Base-by-base conservation (phyloP, 2,797 vertebrate genomes). In the Netta rufina region DNA sequence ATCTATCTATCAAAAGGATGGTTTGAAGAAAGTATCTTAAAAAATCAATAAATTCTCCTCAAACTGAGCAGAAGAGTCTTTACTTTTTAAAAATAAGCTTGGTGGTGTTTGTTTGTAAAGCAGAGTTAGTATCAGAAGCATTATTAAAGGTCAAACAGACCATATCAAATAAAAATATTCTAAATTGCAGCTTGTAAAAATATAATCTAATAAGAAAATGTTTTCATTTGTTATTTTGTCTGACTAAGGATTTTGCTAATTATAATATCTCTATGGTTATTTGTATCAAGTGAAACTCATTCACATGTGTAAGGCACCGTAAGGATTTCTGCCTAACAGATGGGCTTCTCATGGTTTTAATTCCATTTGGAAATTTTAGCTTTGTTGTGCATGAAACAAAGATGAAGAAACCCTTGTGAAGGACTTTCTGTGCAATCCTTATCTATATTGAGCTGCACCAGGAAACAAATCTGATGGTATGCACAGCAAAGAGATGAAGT, bases 271-370 rank as follows among this genome's bases (percentile, higher is more conserved):
- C 87, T 84, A 76, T n/a, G 5, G 21, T 49, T 89, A 92, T 74
- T 95, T 74, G 18, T 58, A 71, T 74, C 39, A 83, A 85, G 43
- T 67, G 56, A 67, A 82, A 80, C 82, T 85, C 3, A 6, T 82
- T 85, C 39, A 53, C 61, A 74, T 74, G 78, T 87, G 75, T 81
- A 95, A 7, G 1, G 20, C 33, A 69, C 54, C 19, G 54, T 47
- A 61, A 90, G 39, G 39, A 85, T 83, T 90, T 95, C 93, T 89
- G 84, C 62, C 36, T 71, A 84, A 83, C 89, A 94, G 81, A 89
- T 94, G 78, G 74, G 22, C 11, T 79, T 87, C 75, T 95, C 15
- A 16, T 74, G 39, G 5, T 83, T 89, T 54, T 91, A 85, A 91
- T 77, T 89, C 75, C 53, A 87, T 84, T 71, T 61, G 53, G 61